phyloP scores from a whole-genome alignment of 2,888 invertebrate species.

The Argyresthia albistria region DNA sequence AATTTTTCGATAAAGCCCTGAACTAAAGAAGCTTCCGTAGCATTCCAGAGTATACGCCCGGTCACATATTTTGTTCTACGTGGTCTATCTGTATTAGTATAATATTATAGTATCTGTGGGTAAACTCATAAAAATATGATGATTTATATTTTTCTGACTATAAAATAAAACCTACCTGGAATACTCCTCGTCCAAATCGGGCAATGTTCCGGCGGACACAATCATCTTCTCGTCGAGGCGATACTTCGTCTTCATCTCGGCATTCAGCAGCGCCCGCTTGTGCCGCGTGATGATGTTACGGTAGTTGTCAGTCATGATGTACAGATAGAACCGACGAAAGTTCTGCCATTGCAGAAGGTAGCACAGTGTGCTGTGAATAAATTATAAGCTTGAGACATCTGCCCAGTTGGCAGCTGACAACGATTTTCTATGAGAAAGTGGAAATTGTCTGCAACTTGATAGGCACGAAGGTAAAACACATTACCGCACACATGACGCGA shows the following conservation, averaged over 20 bases:
- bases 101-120: too few relatives aligned
- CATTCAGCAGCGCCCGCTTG: conserved; percentile 80
- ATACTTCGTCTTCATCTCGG: conserved; percentile 78
- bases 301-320: conserved; percentile 94
- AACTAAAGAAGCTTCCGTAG: too few relatives aligned
- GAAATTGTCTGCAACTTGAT: too few relatives aligned
- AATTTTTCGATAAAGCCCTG: too few relatives aligned
- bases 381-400: not conserved
- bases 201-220: conserved; percentile 88
- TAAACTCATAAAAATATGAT: too few relatives aligned
- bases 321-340: conserved; percentile 90
- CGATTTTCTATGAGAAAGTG: too few relatives aligned
- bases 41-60: too few relatives aligned
- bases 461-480: too few relatives aligned
- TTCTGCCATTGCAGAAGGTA: conserved; percentile 90
- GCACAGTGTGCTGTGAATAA: conserved; percentile 79
- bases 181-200: conserved; percentile 92
- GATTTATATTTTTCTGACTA: conserved; percentile 13
- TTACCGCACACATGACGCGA: too few relatives aligned
- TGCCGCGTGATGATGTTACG: conserved; percentile 90
- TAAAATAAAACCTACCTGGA: conserved; percentile 66
- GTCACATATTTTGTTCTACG: too few relatives aligned
- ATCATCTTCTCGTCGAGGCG: conserved; percentile 86
- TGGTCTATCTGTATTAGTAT: too few relatives aligned
- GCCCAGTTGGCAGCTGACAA: too few relatives aligned